Conservation (phyloP, 2,113 vertebrate species). For the Cephalopterus ornatus region DNA sequence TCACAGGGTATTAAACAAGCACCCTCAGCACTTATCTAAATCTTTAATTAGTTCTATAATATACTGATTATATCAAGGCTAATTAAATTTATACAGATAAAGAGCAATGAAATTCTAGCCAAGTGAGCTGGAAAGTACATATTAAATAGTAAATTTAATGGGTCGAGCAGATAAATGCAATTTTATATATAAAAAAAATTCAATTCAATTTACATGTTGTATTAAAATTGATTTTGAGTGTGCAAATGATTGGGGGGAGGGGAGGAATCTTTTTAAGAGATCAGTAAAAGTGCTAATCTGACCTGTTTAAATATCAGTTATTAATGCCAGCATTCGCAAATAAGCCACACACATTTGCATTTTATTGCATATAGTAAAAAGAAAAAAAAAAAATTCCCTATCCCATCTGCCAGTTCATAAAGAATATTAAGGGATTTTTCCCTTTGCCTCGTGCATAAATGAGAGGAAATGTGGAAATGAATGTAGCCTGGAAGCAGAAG, state of each 20-base stretch:
- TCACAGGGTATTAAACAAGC: conserved; percentile 79
- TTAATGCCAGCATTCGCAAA: conserved; percentile 73
- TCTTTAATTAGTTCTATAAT: conserved; percentile 88
- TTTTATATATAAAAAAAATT: conserved; percentile 74
- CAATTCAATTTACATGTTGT: conserved; percentile 76
- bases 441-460: conserved; percentile 64
- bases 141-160: conserved; percentile 80
- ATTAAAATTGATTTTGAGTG: conserved; percentile 78
- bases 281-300: conserved; percentile 69
- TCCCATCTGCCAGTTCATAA: conserved; percentile 67
- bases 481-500: conserved; percentile 39
- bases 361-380: conserved; percentile 69
- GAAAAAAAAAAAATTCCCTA: conserved; percentile 37
- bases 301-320: conserved; percentile 72
- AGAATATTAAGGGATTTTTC: conserved; percentile 66
- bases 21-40: conserved; percentile 84
- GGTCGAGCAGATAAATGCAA: conserved; percentile 74
- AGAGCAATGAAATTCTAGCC: conserved; percentile 80
- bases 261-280: conserved; percentile 53
- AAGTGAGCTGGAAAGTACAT: conserved; percentile 82
- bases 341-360: conserved; percentile 71
- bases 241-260: conserved; percentile 71
- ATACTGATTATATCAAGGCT: conserved; percentile 84
- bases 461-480: conserved; percentile 50
- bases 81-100: conserved; percentile 89